phyloP scores from a whole-genome alignment of 2,888 invertebrate genomes.

The Drosophila eohydei region DNA sequence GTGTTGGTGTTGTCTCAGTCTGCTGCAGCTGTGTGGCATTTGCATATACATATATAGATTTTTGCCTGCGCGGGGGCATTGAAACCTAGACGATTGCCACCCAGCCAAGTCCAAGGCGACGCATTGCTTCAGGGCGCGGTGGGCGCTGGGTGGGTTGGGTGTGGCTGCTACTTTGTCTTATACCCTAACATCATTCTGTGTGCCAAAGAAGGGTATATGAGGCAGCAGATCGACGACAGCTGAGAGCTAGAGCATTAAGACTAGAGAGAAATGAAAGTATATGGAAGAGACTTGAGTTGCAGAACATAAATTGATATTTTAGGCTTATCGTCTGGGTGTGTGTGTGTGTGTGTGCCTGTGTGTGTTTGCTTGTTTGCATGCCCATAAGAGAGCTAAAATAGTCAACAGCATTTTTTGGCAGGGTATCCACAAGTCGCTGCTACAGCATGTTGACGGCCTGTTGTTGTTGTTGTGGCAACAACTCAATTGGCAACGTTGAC shows the following conservation, averaged over 20 bases:
- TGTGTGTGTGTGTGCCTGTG: too few species aligned
- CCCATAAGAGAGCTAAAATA: neutral
- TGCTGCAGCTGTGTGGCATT: constrained; percentile 67
- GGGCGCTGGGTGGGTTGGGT: neutral
- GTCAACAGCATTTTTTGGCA: neutral
- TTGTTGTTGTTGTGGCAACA: constrained; percentile 33
- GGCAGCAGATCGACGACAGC: neutral
- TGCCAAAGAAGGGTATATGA: neutral
- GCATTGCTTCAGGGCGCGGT: constrained; percentile 13
- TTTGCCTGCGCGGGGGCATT: constrained; percentile 55
- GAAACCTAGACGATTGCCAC: constrained; percentile 70
- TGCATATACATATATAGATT: constrained; percentile 58
- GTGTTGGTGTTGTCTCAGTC: constrained; percentile 59
- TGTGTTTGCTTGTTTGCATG: too few species aligned
- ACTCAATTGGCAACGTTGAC: constrained; percentile 76
- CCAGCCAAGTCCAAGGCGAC: constrained; percentile 71
- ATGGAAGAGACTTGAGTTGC: neutral
- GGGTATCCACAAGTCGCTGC: neutral
- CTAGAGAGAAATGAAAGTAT: neutral
- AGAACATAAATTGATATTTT: too few species aligned
- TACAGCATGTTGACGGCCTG: neutral
- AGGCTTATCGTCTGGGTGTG: too few species aligned
- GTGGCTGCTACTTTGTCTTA: neutral
- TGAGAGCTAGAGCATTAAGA: neutral
- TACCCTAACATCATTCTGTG: neutral